Evolutionary conservation across 2,113 vertebrate species (phyloP).

Genomic region (Bagarius yarrelli): DNA sequence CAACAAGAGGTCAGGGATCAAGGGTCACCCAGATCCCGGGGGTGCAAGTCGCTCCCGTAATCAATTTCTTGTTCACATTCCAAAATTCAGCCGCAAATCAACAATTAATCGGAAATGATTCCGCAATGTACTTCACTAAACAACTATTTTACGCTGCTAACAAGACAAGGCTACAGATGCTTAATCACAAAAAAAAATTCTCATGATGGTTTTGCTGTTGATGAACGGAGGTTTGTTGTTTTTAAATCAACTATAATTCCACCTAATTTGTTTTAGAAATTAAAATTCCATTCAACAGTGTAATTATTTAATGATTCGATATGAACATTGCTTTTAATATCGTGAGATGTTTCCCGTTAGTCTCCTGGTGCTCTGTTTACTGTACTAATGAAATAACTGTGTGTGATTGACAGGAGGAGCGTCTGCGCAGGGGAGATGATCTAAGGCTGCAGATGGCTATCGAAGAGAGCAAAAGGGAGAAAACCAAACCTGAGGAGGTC

Average conservation of each 20-base stretch:
- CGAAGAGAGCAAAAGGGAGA: slow-evolving; percentile 87
- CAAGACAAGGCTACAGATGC: background rate
- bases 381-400: slow-evolving; percentile 33
- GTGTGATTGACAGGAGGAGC: slow-evolving; percentile 80
- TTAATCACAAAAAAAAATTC: background rate
- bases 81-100: slow-evolving; percentile 26
- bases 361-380: slow-evolving; percentile 11
- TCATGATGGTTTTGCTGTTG: background rate
- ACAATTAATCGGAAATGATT: slow-evolving; percentile 12
- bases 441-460: slow-evolving; percentile 91
- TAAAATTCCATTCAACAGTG: slow-evolving; percentile 2
- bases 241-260: background rate
- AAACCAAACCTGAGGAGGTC: slow-evolving; percentile 80
- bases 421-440: slow-evolving; percentile 86
- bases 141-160: background rate
- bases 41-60: slow-evolving; percentile 23
- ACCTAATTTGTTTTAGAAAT: slow-evolving; percentile 28
- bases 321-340: slow-evolving; percentile 37
- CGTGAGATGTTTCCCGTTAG: slow-evolving; percentile 44
- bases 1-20: slow-evolving; percentile 85
- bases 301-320: slow-evolving; percentile 14
- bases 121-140: background rate
- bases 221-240: background rate
- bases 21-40: slow-evolving; percentile 41
- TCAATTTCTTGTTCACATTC: slow-evolving; percentile 14